Base-by-base conservation (phyloP, 2,113 vertebrate genomes). In the Miniopterus natalensis region DNA sequence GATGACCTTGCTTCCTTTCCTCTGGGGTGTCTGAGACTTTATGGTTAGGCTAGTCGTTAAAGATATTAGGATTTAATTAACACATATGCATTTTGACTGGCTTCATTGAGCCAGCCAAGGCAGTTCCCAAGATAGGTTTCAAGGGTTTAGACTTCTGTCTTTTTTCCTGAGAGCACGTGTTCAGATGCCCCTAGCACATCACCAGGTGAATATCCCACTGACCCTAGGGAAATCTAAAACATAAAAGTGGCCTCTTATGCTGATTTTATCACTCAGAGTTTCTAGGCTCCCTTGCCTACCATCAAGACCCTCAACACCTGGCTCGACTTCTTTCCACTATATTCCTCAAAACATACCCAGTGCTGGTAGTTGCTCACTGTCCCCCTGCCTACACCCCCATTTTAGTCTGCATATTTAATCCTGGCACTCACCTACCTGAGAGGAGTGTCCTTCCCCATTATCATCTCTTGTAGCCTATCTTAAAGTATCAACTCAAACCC, bases 121-220 rank as follows among this genome's bases (percentile, higher is more conserved):
- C 9, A 84, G 90, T 84, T 92, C 75, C 61, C 84, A 71, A 81
- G 61, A 78, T 45, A 85, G n/a, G 36, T 88, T 86, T 86, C 51
- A 63, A 65, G n/a, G 57, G 23, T 84, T 86, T 68, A n/a, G 18
- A 27, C 31, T 86, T 74, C 78, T 49, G 21, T 94, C 27, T 75
- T 75, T 65, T 93, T 80, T 95, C 74, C 79, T 92, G 45, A 87
- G 87, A 87, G 49, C n/a, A 36, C 53, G 20, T 47, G 45, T 71
- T 53, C 23, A 91, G 47, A 87, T 55, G 27, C 53, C 45, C 59
- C 74, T 85, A 71, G 66, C 47, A 86, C 6, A 80, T 47, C 27
- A 57, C 55, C 10, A 51, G 7, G 29, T 42, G 61, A 84, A 45
- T 57, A 84, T 31, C 23, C 25, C 31, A 55, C 49, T 70, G 23